A percentile compares a stretch with the other conserved stretches of the same genome.
These are phyloP conservation scores for Iselma pallidipennis DNA, from an alignment of 2,888 invertebrate species.

Conservation along the genomic window DNA sequence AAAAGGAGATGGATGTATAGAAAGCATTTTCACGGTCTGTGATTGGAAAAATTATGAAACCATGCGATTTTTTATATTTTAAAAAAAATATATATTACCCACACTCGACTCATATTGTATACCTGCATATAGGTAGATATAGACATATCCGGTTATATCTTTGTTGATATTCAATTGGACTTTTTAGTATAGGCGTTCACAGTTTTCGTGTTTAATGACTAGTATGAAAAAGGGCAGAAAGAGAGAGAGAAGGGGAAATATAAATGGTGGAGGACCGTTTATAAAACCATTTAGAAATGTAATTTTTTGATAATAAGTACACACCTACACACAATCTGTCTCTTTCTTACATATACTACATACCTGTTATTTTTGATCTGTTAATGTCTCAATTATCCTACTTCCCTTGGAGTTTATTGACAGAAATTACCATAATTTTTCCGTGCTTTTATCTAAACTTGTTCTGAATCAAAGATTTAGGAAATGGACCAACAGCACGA, in stretches of 20 bases:
- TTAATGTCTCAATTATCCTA: slow-evolving; percentile 31
- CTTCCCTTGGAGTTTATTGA: slow-evolving; percentile 11
- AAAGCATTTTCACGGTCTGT: background rate
- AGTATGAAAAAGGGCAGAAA: no score
- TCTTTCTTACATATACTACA: background rate
- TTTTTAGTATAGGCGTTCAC: background rate
- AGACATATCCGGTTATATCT: background rate
- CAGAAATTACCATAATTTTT: background rate
- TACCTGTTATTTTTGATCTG: slow-evolving; percentile 1
- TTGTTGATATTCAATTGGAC: background rate
- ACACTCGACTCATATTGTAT: background rate
- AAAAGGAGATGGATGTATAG: background rate
- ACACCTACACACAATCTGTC: background rate
- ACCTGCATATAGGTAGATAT: no score
- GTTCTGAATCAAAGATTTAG: no score
- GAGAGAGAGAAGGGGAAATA: background rate
- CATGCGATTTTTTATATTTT: background rate
- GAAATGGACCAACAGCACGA: background rate
- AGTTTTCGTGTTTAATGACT: background rate
- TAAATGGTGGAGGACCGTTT: background rate
- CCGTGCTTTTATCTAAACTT: background rate
- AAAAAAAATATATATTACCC: background rate
- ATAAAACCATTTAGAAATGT: slow-evolving; percentile 27
- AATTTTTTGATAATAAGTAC: background rate
- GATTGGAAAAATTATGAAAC: background rate